Conservation (phyloP, 2,888 invertebrate genomes). For the Melanostoma scalare region DNA sequence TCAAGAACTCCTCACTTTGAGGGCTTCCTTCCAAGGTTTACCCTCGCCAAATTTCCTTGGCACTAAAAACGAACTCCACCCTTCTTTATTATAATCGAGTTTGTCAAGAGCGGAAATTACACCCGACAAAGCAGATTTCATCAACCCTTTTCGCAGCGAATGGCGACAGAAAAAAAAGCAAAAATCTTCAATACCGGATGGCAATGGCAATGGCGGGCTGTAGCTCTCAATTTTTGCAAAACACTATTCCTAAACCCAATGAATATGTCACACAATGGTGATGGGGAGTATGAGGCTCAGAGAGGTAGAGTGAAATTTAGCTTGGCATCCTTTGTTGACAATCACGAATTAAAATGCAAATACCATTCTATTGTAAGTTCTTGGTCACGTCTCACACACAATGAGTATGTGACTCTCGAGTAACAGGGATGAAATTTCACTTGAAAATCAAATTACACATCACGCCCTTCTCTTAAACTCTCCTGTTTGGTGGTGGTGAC, state of each 20-base stretch:
- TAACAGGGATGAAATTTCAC: conserved; percentile 34
- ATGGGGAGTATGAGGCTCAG: not conserved
- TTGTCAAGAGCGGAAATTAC: conserved; percentile 56
- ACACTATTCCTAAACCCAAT: conserved; percentile 17
- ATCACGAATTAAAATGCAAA: conserved; percentile 61
- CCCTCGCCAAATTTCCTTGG: conserved; percentile 19
- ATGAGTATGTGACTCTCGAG: conserved; percentile 20
- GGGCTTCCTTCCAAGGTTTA: too few species aligned
- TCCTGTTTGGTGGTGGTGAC: not conserved
- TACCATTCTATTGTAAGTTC: conserved; percentile 54
- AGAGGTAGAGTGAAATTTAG: not conserved
- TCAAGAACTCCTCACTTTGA: too few species aligned
- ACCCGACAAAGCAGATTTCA: conserved; percentile 46
- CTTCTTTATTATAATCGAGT: not conserved
- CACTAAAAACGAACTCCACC: conserved; percentile 5
- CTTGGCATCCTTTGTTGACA: conserved; percentile 10
- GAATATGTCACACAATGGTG: conserved; percentile 15
- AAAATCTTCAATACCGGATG: conserved; percentile 29
- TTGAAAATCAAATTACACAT: conserved; percentile 45
- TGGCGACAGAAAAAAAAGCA: not conserved
- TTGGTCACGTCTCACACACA: conserved; percentile 53
- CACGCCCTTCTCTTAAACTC: not conserved
- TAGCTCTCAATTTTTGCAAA: conserved; percentile 24
- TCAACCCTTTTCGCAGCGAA: not conserved
- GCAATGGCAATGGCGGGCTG: not conserved